Base-by-base conservation (phyloP, 2,888 invertebrate species). In the Callyntrura sp. region DNA sequence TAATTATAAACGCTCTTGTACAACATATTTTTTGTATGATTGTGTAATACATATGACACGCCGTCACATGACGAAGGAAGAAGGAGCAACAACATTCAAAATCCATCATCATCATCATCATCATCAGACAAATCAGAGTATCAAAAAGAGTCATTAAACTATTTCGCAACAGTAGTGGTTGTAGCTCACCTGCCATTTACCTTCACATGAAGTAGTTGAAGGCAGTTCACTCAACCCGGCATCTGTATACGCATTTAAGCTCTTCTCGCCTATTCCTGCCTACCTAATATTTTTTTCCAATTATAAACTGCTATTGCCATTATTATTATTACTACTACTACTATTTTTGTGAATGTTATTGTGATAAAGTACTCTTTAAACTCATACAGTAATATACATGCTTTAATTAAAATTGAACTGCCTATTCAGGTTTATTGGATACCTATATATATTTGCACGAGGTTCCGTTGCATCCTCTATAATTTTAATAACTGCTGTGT, bases 141-240 rank as follows among this genome's bases (percentile, higher is more conserved):
- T 76, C 73, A 83, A 88, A 76, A 83, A 83, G 78, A 88, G 88
- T 88, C 88, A 88, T 88, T 88, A 88, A 88, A 88, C 88, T 84
- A 78, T 88, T 88, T 88, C 88, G 88, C 88, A 88, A 88, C 88
- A 88, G 83, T 48, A 83, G 12, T 43, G 65, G 43, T 70, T 35
- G 25, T 88, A 78, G 83, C 88, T 88, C 88, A 88, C 88, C 88
- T 88, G 88, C 88, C 88, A 88, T 88, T 88, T 88, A 88, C 88
- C 88, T 88, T 88, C 88, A 88, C 84, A 51, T 84, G 83, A 88
- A 88, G 88, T 88, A 88, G 88, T 88, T 88, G 88, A 88, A 88
- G 88, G 88, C 88, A 88, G 88, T 88, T 88, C 83, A 88, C 51
- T 88, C 88, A 88, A 88, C 88, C 88, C 88, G 83, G 65, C 84